Evolutionary conservation across 2,888 invertebrate species (phyloP), one percentile per base, ranked within the genome.

Genomic region (Heliconius ismenius): DNA sequence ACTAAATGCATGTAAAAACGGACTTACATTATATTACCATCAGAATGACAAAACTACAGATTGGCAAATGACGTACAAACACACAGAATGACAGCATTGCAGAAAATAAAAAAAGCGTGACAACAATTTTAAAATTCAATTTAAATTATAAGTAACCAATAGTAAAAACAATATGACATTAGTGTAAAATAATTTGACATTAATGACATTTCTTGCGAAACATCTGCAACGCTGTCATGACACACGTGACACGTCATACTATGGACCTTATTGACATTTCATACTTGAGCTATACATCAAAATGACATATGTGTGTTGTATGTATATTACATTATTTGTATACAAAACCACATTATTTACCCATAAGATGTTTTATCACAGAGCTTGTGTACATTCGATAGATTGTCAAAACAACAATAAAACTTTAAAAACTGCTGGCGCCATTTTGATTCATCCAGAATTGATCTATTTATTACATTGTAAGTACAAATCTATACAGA

Each of bases 1-100:
- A 78, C 76, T 70, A 70, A 70, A 70, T 70, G 70, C 58, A 70
- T 70, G 70, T 70, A 70, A 70, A 70, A 58, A 70, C 58, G 28
- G 70, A 11, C 54, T 69, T 62, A 67, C 18, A 43, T 21, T n/a
- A 54, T 43, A 54, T 69, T 54, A 69, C 32, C 49, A 54, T 69
- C 28, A 69, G 49, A 54, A 69, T 69, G 69, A 54, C 32, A 54
- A 58, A 58, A 58, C 21, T 58, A 54, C 49, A 54, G 58, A 32
- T 58, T 58, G 32, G 70, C 58, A 54, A 69, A 32, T 58, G 32
- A 58, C 70, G 70, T 58, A n/a, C 58, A 32, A 24, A 24, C 70
- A 70, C 13, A 70, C 15, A 70, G 7, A n/a, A 70, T 36, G 70
- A 58, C 70, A 24, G 70, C 36, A 24, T 58, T 24, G 15, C 13